Percentiles rank a stretch among this genome's conserved stretches.
These are phyloP conservation scores for Luperina nickerlii DNA, from an alignment of 2,888 invertebrate species.

Conservation along the genomic window DNA sequence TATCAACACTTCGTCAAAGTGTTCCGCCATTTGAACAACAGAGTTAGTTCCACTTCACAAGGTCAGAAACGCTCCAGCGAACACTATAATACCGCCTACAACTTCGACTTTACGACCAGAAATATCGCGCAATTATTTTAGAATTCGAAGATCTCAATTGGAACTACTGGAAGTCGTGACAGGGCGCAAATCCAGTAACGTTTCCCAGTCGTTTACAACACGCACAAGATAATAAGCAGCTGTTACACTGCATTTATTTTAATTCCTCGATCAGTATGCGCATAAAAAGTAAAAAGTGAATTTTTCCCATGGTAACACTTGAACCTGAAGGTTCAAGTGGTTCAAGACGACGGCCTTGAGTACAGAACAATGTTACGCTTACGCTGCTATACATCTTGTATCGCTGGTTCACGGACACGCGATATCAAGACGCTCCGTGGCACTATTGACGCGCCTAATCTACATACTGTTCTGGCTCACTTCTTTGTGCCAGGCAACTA, in stretches of 20 bases:
- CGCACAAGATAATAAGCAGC: constrained; percentile 50
- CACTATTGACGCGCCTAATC: no score
- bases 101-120: constrained; percentile 22
- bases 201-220: constrained; percentile 42
- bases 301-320: constrained; percentile 57
- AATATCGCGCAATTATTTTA: constrained; percentile 41
- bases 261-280: constrained; percentile 49
- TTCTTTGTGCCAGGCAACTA: no score
- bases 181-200: constrained; percentile 42
- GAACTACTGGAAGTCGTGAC: constrained; percentile 34
- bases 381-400: constrained; percentile 60
- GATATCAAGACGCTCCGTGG: constrained; percentile 41
- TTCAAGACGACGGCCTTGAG: constrained; percentile 73
- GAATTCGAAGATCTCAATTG: constrained; percentile 46
- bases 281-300: constrained; percentile 41
- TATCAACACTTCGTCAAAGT: constrained; percentile 32
- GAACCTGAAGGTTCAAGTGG: constrained; percentile 62
- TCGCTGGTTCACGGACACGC: constrained; percentile 68
- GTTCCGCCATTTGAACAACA: constrained; percentile 51
- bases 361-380: constrained; percentile 66
- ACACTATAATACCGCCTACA: constrained; percentile 21
- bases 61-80: constrained; percentile 47
- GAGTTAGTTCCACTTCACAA: constrained; percentile 45
- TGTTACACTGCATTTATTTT: constrained; percentile 57
- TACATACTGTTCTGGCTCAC: no score